These are phyloP conservation scores for Callimorpha dominula DNA, from an alignment of 2,888 invertebrate species.

Conservation along the genomic window DNA sequence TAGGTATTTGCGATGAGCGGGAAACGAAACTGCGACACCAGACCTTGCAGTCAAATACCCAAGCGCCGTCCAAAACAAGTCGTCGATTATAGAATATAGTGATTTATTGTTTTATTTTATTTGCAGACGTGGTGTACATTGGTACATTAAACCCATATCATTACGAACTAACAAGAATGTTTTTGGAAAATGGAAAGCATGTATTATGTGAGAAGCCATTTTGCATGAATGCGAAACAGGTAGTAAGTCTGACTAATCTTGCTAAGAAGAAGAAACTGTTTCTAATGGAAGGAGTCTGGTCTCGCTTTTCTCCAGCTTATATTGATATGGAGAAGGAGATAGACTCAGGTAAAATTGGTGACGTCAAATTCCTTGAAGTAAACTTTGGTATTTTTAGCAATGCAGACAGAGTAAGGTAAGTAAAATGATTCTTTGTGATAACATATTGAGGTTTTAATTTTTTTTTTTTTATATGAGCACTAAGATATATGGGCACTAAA, in stretches of 20 bases:
- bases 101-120: background rate
- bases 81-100: too few relatives aligned
- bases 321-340: constrained; percentile 89
- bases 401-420: constrained; percentile 69
- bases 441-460: too few relatives aligned
- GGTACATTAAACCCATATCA: constrained; percentile 93
- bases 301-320: constrained; percentile 93
- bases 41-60: too few relatives aligned
- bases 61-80: too few relatives aligned
- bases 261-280: constrained; percentile 91
- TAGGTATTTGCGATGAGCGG: too few relatives aligned
- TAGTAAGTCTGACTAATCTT: constrained; percentile 88
- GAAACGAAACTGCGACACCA: too few relatives aligned
- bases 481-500: too few relatives aligned
- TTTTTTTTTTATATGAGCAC: too few relatives aligned
- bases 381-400: constrained; percentile 89
- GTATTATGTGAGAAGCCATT: constrained; percentile 97
- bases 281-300: constrained; percentile 96
- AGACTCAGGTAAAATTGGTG: constrained; percentile 89
- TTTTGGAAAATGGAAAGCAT: constrained; percentile 93
- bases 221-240: constrained; percentile 92
- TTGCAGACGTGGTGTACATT: constrained; percentile 94
- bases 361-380: constrained; percentile 88
- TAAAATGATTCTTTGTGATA: background rate
- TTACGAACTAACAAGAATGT: constrained; percentile 89